These are phyloP conservation scores for Embiotoca jacksoni DNA, from an alignment of 2,113 vertebrate genomes.

Conservation along the genomic window DNA sequence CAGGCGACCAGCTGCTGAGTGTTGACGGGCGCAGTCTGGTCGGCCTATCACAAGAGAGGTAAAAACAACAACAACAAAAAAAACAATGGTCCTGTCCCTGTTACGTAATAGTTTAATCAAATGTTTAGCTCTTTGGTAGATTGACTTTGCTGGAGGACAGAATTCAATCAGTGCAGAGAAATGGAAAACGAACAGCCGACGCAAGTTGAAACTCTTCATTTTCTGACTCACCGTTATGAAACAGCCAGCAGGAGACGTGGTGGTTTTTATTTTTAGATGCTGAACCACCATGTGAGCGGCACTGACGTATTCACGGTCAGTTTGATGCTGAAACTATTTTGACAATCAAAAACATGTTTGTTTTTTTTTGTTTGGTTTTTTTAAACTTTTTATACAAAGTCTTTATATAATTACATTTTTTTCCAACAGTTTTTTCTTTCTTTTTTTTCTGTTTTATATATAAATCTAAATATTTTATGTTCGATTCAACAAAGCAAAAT, in stretches of 20 bases:
- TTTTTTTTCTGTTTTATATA: too few relatives aligned
- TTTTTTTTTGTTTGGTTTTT: too few relatives aligned
- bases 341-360: conserved; percentile 9
- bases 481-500: too few relatives aligned
- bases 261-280: conserved; percentile 3
- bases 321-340: conserved; percentile 24
- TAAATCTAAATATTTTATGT: too few relatives aligned
- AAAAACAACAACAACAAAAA: conserved; percentile 26
- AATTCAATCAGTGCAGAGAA: background rate
- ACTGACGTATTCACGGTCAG: conserved; percentile 13
- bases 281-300: background rate
- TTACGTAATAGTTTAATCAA: background rate
- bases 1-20: conserved; percentile 96
- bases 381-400: too few relatives aligned
- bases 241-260: background rate
- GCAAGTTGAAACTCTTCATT: background rate
- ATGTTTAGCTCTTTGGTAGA: too few relatives aligned
- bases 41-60: conserved; percentile 98
- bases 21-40: conserved; percentile 97
- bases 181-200: conserved; percentile 19
- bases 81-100: background rate
- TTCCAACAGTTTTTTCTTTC: too few relatives aligned
- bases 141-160: too few relatives aligned
- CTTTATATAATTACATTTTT: too few relatives aligned
- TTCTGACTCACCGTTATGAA: background rate